Conservation (phyloP, 1,140 invertebrate genomes). For the Diorhabda sublineata region DNA sequence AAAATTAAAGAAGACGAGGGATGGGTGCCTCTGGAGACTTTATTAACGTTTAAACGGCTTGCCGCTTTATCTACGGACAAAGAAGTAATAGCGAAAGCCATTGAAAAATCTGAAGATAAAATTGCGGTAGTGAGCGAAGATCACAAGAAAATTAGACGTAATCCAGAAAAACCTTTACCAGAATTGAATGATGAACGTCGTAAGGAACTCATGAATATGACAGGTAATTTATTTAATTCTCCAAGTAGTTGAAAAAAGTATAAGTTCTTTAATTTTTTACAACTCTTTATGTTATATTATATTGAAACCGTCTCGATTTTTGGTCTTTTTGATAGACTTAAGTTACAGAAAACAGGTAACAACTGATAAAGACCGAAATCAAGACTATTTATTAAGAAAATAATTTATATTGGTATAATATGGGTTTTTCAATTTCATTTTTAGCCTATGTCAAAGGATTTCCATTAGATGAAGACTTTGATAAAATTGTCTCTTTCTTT, state of each 20-base stretch:
- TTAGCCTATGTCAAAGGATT: conserved; percentile 86
- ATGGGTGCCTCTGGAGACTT: conserved; percentile 80
- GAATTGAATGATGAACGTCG: conserved; percentile 77
- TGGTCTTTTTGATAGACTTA: too few species aligned
- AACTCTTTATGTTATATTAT: too few species aligned
- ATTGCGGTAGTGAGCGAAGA: conserved; percentile 80
- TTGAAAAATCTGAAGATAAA: conserved; percentile 70
- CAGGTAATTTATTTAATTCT: conserved; percentile 44
- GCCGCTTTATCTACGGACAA: conserved; percentile 66
- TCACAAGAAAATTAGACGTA: conserved; percentile 74
- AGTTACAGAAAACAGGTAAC: too few species aligned
- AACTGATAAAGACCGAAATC: too few species aligned
- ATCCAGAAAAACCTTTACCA: conserved; percentile 73
- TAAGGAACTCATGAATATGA: conserved; percentile 70
- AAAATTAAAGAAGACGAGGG: conserved; percentile 85
- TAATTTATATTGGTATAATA: too few species aligned
- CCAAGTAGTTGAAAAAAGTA: too few species aligned
- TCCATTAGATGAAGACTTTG: conserved; percentile 64
- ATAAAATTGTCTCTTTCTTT: conserved; percentile 73
- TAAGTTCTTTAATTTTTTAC: too few species aligned
- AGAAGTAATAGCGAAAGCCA: conserved; percentile 66
- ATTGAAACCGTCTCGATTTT: too few species aligned
- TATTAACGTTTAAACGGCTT: conserved; percentile 87
- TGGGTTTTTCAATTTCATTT: background rate
- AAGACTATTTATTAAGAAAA: too few species aligned